A percentile compares a stretch with the other conserved stretches of the same genome.
These are phyloP conservation scores for Henicopernis longicauda DNA, from an alignment of 2,113 vertebrate genomes.

Conservation along the genomic window DNA sequence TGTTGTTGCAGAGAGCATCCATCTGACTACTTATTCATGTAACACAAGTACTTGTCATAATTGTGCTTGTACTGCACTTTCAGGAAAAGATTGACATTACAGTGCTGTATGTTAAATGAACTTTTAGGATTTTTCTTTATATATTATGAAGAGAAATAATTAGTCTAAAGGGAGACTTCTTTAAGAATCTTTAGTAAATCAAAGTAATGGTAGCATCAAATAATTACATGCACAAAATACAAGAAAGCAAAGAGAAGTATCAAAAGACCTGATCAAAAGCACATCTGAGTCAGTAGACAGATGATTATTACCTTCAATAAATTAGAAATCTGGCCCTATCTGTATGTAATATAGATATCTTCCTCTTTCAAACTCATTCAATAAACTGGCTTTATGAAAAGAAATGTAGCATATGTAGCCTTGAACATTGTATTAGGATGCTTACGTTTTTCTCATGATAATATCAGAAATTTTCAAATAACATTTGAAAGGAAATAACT, in stretches of 20 bases:
- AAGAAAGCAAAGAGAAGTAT: neutral
- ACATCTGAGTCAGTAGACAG: neutral
- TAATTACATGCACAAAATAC: neutral
- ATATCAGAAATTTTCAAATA: neutral
- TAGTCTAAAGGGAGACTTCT: neutral
- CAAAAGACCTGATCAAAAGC: constrained; percentile 6
- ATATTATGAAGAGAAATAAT: neutral
- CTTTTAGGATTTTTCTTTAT: neutral
- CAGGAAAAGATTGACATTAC: neutral
- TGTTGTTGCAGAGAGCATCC: neutral
- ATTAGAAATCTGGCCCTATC: neutral
- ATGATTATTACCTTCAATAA: neutral
- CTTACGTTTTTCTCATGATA: neutral
- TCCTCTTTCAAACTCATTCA: neutral
- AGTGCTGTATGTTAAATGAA: neutral
- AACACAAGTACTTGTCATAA: neutral
- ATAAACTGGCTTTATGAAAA: neutral
- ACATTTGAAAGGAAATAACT: neutral
- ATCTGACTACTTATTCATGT: neutral
- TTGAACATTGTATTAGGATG: neutral
- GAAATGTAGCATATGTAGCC: neutral
- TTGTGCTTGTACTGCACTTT: neutral
- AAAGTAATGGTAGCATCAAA: neutral
- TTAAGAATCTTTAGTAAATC: neutral
- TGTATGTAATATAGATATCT: neutral